Evolutionary conservation across 2,113 vertebrate species (phyloP).

Genomic region (Sander vitreus): DNA sequence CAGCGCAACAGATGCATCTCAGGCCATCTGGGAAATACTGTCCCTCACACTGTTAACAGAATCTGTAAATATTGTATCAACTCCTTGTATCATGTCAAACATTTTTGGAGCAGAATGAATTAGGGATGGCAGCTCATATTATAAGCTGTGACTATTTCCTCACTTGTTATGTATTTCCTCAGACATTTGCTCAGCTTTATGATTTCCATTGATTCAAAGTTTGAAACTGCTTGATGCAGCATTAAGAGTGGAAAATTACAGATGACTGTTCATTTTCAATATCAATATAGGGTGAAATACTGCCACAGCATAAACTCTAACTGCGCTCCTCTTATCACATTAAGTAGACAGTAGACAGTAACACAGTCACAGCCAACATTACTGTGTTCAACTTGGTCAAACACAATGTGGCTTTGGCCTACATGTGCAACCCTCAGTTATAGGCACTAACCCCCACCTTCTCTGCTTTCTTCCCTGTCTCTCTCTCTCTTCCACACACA

Average conservation of each 20-base stretch:
- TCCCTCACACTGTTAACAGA: conserved; percentile 34
- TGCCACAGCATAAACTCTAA: conserved; percentile 14
- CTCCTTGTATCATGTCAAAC: conserved; percentile 17
- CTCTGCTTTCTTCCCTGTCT: conserved; percentile 22
- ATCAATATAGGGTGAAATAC: conserved; percentile 19
- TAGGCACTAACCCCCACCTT: conserved; percentile 35
- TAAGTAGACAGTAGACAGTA: conserved; percentile 4
- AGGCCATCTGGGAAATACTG: conserved; percentile 41
- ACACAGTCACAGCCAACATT: conserved; percentile 2
- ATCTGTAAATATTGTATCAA: conserved; percentile 59
- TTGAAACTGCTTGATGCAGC: neutral
- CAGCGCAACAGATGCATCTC: conserved; percentile 23
- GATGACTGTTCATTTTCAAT: conserved; percentile 8
- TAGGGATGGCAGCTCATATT: neutral
- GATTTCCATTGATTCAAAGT: conserved; percentile 22
- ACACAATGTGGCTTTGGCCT: conserved; percentile 57
- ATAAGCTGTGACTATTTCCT: conserved; percentile 11
- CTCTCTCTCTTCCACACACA: neutral
- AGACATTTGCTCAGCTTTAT: neutral
- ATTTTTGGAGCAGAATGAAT: conserved; percentile 7
- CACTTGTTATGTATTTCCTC: neutral
- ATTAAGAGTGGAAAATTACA: conserved; percentile 3
- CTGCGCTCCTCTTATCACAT: conserved; percentile 22
- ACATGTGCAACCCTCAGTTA: conserved; percentile 39
- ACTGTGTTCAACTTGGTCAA: conserved; percentile 17